Percentiles rank a stretch among this genome's conserved stretches.
phyloP scores from a whole-genome alignment of 2,888 invertebrate genomes.

The Papilio gigon region DNA sequence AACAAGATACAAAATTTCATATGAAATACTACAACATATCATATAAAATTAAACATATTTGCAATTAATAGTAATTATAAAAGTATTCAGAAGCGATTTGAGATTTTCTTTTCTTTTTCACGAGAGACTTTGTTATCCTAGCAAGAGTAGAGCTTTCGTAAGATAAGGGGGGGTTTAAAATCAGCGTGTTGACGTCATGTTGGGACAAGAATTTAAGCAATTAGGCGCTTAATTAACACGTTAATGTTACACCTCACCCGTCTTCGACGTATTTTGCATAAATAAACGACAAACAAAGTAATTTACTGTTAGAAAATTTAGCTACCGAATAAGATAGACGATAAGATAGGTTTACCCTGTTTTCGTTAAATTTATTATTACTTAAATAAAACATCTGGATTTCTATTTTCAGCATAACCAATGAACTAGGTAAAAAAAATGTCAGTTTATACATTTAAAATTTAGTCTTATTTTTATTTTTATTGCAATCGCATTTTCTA shows the following conservation, averaged over 20 bases:
- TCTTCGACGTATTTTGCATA: constrained; percentile 39
- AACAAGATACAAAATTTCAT: not conserved
- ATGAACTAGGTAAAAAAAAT: too few species aligned
- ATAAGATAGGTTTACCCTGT: too few species aligned
- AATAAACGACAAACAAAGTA: constrained; percentile 44
- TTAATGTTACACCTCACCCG: constrained; percentile 56
- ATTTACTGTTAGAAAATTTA: not conserved
- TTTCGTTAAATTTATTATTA: too few species aligned
- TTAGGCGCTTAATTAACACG: constrained; percentile 59
- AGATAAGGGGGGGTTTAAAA: constrained; percentile 49
- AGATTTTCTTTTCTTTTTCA: not conserved
- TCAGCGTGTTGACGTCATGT: constrained; percentile 53
- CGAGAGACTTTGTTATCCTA: constrained; percentile 17
- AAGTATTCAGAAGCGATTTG: not conserved
- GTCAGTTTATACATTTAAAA: too few species aligned
- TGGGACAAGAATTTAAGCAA: constrained; percentile 54
- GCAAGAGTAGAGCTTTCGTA: constrained; percentile 47
- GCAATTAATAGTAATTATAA: too few species aligned
- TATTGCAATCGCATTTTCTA: not conserved
- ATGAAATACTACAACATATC: not conserved
- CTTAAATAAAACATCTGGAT: too few species aligned
- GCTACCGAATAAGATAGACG: not conserved
- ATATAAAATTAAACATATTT: too few species aligned
- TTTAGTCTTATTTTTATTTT: too few species aligned
- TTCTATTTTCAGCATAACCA: not conserved